phyloP scores from a whole-genome alignment of 1,140 invertebrate genomes.

The Zophobas atratus region DNA sequence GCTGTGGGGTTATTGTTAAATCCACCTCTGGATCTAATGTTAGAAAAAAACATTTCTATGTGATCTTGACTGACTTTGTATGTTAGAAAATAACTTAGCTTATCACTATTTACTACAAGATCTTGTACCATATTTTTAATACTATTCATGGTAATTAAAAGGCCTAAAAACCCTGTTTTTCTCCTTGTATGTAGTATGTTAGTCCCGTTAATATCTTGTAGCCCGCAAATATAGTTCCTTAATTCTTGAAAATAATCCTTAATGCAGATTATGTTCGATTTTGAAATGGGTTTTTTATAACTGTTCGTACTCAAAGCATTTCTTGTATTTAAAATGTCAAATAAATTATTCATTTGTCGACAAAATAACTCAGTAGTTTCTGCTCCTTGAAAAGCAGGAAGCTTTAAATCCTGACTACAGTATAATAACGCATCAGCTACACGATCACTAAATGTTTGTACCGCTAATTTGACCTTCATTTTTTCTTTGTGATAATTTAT shows the following conservation, averaged over 20 bases:
- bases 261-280: background rate
- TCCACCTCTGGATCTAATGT: conserved; percentile 62
- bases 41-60: conserved; percentile 67
- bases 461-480: background rate
- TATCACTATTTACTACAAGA: conserved; percentile 49
- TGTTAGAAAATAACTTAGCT: conserved; percentile 49
- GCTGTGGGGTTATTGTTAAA: conserved; percentile 67
- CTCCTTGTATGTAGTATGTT: conserved; percentile 30
- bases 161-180: conserved; percentile 59
- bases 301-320: background rate
- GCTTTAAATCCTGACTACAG: background rate
- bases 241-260: conserved; percentile 10
- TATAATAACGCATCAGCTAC: background rate
- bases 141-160: conserved; percentile 54
- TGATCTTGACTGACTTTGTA: conserved; percentile 66
- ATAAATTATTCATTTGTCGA: background rate
- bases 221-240: conserved; percentile 18
- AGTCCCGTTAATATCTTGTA: conserved; percentile 19
- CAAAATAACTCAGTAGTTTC: conserved; percentile 26
- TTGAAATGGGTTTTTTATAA: background rate
- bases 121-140: conserved; percentile 54
- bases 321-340: background rate
- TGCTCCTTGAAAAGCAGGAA: background rate
- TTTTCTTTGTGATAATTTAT: background rate
- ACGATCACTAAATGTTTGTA: background rate